A percentile compares a stretch with the other conserved stretches of the same genome.
phyloP scores from a whole-genome alignment of 2,797 vertebrate species.

The Halcyon smyrnensis region DNA sequence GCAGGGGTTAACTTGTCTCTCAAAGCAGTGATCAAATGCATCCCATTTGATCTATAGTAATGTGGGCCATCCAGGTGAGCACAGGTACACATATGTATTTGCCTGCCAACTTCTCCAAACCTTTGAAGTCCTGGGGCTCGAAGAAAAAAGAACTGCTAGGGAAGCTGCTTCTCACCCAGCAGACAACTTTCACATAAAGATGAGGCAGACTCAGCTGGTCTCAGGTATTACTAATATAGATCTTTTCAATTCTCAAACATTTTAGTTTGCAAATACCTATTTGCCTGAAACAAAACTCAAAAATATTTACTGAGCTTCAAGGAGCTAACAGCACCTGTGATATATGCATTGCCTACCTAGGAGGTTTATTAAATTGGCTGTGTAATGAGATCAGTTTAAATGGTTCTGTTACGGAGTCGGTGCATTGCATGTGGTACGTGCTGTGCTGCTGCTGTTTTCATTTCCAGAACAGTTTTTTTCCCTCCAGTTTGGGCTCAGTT shows the following conservation, averaged over 20 bases:
- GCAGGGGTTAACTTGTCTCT: not conserved
- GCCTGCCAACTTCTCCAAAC: not conserved
- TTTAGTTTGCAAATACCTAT: not conserved
- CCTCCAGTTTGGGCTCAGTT: not conserved
- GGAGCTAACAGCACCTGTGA: not conserved
- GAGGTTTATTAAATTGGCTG: not conserved
- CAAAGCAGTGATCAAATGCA: accelerated
- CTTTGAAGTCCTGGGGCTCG: accelerated
- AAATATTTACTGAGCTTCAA: not conserved
- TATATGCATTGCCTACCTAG: not conserved
- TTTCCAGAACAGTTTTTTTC: not conserved
- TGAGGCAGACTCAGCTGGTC: not conserved
- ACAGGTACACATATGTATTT: accelerated
- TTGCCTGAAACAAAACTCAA: not conserved
- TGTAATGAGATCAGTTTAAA: not conserved
- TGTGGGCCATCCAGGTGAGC: not conserved
- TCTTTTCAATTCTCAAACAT: not conserved
- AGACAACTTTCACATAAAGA: not conserved
- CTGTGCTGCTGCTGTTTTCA: not conserved
- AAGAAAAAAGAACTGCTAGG: not conserved
- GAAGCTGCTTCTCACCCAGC: not conserved
- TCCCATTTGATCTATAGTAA: not conserved
- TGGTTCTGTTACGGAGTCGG: not conserved
- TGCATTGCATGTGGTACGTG: accelerated
- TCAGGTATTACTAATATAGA: not conserved